Evolutionary conservation across 2,888 invertebrate species (phyloP), one percentile per base, ranked within the genome.

Genomic region (Aleiodes leptofemur): DNA sequence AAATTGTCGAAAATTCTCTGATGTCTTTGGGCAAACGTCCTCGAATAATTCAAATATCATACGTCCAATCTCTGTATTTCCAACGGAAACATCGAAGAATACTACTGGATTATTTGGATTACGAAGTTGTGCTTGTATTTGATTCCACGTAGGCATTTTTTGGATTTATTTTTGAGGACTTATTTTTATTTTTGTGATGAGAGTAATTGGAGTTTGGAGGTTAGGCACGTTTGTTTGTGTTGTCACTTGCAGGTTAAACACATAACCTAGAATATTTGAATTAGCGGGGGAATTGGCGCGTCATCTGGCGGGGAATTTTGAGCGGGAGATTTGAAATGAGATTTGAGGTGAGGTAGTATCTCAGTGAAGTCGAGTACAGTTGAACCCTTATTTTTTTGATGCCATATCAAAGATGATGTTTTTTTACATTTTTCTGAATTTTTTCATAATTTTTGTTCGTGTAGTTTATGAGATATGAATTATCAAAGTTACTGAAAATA

Each of bases 1-100:
- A 88, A 99, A 97, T 90, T 99, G 98, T 76, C 98, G 93, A 86
- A 98, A 98, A 90, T 98, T 99, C 91, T 99, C 98, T 81, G 97
- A 97, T 0, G 98, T 98, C 91, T 96, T 97, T 3, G 98, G 98
- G 4, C 97, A 98, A 11, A 97, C 95, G 91, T 99, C 98, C 14
- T 98, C 97, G 91, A 97, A 99, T 31, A 99, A 90, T 90, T 99
- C 99, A 90, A 99, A 97, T 84, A 98, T 97, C 94, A 99, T 97
- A 77, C 98, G 93, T 0, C 99, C 99, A 82, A 98, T 97, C 92
- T 98, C 98, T 85, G 97, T 97, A 68, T 96, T 96, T 80, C 99
- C 99, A 23, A 99, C 98, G 13, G 96, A 96, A 55, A 99, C 94
- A 90, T 99, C 99, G 86, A 99, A 97, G 90, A 99, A 99, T 9